Percentiles rank a stretch among this genome's conserved stretches.
Evolutionary conservation across 1,140 invertebrate genomes (phyloP).

Genomic region (Vanessa atalanta): DNA sequence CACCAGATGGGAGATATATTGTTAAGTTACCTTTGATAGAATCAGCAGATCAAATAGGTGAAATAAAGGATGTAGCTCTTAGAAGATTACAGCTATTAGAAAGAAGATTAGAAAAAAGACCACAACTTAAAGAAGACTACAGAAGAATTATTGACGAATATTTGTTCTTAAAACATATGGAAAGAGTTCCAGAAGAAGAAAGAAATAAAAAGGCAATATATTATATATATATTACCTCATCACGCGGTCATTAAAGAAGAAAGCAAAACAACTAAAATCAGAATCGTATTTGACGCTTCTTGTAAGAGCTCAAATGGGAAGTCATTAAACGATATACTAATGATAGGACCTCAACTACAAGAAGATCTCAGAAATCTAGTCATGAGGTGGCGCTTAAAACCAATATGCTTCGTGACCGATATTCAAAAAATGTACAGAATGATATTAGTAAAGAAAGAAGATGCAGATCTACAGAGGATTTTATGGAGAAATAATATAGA

Average conservation of each 20-base stretch:
- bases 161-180: not conserved
- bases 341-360: constrained; percentile 2
- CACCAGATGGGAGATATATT: not conserved
- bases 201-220: constrained; percentile 4
- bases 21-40: constrained; percentile 6
- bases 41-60: not conserved
- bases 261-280: not conserved
- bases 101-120: not conserved
- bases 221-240: not conserved
- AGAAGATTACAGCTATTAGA: constrained; percentile 5
- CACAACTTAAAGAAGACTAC: not conserved
- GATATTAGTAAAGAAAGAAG: not conserved
- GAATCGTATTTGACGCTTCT: constrained; percentile 8
- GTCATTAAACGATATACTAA: not conserved
- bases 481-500: not conserved
- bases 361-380: constrained; percentile 2
- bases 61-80: not conserved
- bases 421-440: constrained; percentile 10
- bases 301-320: not conserved
- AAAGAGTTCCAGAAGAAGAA: constrained; percentile 1
- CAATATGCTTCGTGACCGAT: not conserved
- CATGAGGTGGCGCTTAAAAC: not conserved
- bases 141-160: constrained; percentile 4
- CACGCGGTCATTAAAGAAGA: constrained; percentile 5
- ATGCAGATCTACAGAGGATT: not conserved